Conservation (phyloP, 2,797 vertebrate genomes). For the Fundulus diaphanus region DNA sequence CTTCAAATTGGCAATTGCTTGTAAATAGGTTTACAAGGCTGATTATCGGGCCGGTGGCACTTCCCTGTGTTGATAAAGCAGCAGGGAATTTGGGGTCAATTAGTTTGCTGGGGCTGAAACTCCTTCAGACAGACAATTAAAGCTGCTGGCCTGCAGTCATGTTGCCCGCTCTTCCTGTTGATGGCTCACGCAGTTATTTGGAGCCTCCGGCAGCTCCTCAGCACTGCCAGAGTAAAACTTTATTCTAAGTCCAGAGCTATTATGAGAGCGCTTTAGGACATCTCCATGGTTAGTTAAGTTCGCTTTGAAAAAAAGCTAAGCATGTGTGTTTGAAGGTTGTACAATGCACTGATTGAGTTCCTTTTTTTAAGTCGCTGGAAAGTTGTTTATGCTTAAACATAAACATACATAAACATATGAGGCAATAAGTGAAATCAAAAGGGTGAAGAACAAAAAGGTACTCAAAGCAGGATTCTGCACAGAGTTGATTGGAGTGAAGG, state of each 20-base stretch:
- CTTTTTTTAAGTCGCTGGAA: conserved; percentile 47
- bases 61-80: conserved; percentile 83
- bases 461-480: conserved; percentile 51
- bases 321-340: conserved; percentile 27
- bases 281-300: conserved; percentile 56
- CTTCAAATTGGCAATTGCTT: conserved; percentile 87
- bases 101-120: conserved; percentile 80
- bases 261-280: conserved; percentile 52
- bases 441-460: conserved; percentile 41
- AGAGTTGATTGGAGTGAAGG: conserved; percentile 58
- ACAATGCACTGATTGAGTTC: conserved; percentile 34
- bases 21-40: conserved; percentile 85
- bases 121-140: conserved; percentile 78
- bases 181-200: conserved; percentile 58
- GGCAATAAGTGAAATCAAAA: conserved; percentile 73
- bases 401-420: conserved; percentile 53
- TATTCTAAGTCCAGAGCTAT: conserved; percentile 47
- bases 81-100: conserved; percentile 84
- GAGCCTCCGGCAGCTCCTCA: conserved; percentile 56
- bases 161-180: conserved; percentile 70
- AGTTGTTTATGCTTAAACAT: conserved; percentile 37
- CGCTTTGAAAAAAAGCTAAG: conserved; percentile 41
- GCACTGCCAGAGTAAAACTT: conserved; percentile 53
- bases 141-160: conserved; percentile 61
- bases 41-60: conserved; percentile 80